Evolutionary conservation across 2,797 vertebrate species (phyloP).

Genomic region (Macropodus opercularis): DNA sequence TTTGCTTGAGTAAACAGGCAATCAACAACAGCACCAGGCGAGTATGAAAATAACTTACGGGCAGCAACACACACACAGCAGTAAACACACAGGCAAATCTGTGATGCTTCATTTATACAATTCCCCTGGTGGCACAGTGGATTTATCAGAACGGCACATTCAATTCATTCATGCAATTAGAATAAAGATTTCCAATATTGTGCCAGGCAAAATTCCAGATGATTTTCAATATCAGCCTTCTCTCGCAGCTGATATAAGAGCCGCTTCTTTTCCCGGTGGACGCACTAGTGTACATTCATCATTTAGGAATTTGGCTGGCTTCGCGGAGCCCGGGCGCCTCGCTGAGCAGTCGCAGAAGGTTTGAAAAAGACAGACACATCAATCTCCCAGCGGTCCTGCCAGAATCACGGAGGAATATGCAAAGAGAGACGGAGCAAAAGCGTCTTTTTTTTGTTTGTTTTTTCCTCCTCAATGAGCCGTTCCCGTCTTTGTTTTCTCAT

Average conservation of each 20-base stretch:
- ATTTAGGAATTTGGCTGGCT: conserved; percentile 72
- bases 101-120: conserved; percentile 74
- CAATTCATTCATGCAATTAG: conserved; percentile 81
- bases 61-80: conserved; percentile 35
- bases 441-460: too few relatives aligned
- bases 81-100: conserved; percentile 62
- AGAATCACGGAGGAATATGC: conserved; percentile 67
- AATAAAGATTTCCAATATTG: conserved; percentile 78
- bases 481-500: conserved; percentile 63
- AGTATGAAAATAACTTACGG: conserved; percentile 65
- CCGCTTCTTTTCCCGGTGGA: conserved; percentile 65
- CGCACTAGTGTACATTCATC: conserved; percentile 71
- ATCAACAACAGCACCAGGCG: conserved; percentile 60
- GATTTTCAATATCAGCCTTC: conserved; percentile 75
- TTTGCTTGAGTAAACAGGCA: conserved; percentile 73
- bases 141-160: conserved; percentile 75
- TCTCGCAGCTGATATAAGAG: conserved; percentile 68
- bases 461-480: conserved; percentile 66
- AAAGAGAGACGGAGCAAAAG: conserved; percentile 40
- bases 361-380: conserved; percentile 74
- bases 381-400: conserved; percentile 72
- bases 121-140: conserved; percentile 66
- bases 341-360: conserved; percentile 73
- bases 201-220: conserved; percentile 72
- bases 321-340: conserved; percentile 55